Evolutionary conservation across 2,888 invertebrate genomes (phyloP), one percentile per base, ranked within the genome.

Genomic region (Coelogynopora nodosa): DNA sequence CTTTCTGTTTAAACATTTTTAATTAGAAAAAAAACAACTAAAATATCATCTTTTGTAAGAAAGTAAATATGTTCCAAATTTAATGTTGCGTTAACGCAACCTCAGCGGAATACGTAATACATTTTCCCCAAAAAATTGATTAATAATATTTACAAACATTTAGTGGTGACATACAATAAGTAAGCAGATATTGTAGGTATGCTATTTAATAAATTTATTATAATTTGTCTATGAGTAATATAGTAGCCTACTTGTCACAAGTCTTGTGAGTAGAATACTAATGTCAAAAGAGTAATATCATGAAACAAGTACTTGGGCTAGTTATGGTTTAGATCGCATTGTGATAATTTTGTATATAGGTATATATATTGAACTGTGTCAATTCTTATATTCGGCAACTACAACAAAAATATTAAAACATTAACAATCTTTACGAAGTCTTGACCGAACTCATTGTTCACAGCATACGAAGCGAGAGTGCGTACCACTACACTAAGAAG

Each of bases 11-110:
- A n/a, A n/a, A n/a, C n/a, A n/a, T n/a, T n/a, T n/a, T n/a, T n/a
- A n/a, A n/a, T n/a, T n/a, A n/a, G n/a, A n/a, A n/a, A 74, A 74
- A 74, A 5, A 74, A 74, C 5, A 74, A 74, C 23, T 74, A 26
- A 74, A 74, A 74, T 74, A 26, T 5, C 74, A 74, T 23, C 5
- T n/a, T 74, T 74, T 74, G 27, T 74, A 23, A 74, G 2, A 5
- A 74, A 74, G 23, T 74, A 74, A 74, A 74, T n/a, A 10, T 74
- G 74, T 5, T 74, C 23, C 23, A 74, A 74, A 74, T n/a, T 74
- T 74, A 74, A 74, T 74, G 74, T 74, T 74, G 74, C 74, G 74
- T 74, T 74, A 74, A 74, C 74, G 27, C 74, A 74, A 74, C 74
- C 74, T 74, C 74, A 23, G 74, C 74, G 74, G 5, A 74, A 74